phyloP scores from a whole-genome alignment of 2,113 vertebrate genomes.

The Agelaius phoeniceus region DNA sequence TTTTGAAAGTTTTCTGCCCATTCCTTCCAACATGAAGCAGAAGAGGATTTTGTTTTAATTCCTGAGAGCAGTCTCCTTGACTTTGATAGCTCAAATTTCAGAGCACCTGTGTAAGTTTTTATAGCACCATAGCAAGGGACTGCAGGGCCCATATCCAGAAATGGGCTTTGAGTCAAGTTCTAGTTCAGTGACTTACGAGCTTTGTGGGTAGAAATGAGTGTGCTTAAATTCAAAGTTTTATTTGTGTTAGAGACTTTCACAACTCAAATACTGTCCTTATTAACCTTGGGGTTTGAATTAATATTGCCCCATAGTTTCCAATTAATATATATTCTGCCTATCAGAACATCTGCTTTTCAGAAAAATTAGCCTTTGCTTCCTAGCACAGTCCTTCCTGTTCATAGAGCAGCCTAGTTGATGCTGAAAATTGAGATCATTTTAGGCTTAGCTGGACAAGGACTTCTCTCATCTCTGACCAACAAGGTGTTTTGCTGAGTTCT shows the following conservation, averaged over 20 bases:
- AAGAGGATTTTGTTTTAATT: background rate
- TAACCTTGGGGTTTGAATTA: background rate
- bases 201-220: background rate
- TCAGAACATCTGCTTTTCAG: background rate
- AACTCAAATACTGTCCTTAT: background rate
- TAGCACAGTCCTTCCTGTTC: background rate
- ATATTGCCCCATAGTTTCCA: background rate
- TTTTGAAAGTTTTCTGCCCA: background rate
- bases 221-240: background rate
- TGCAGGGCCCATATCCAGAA: background rate
- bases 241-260: background rate
- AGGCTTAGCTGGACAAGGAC: background rate
- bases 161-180: background rate
- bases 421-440: background rate
- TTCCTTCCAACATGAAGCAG: background rate
- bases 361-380: background rate
- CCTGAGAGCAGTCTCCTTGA: background rate
- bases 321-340: background rate
- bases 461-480: background rate
- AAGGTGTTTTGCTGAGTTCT: background rate
- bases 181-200: background rate
- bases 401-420: background rate
- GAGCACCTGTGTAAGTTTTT: background rate
- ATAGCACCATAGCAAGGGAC: background rate
- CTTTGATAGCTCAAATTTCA: constrained; percentile 4